Evolutionary conservation across 2,888 invertebrate genomes (phyloP).

Genomic region (Coronaproctus castanopsis): DNA sequence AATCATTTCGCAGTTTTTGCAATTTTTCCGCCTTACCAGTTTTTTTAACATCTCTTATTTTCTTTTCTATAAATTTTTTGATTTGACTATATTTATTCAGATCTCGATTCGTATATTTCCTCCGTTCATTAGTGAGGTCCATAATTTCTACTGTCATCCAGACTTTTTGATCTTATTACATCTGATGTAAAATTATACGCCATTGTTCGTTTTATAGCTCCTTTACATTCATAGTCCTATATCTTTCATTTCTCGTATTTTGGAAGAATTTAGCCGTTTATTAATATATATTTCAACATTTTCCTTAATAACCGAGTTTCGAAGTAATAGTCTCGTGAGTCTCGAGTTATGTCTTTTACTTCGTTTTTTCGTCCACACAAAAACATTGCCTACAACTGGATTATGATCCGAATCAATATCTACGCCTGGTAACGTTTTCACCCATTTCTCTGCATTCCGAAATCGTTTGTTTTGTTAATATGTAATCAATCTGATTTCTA

Average conservation of each 20-base stretch:
- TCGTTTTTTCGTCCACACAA: too few species aligned
- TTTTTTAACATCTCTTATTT: not conserved
- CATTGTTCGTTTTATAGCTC: conserved; percentile 14
- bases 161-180: conserved; percentile 1
- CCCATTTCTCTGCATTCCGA: not conserved
- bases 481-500: not conserved
- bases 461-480: not conserved
- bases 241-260: conserved; percentile 1
- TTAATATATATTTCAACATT: not conserved
- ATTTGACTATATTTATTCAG: not conserved
- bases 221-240: conserved; percentile 9
- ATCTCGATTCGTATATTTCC: not conserved
- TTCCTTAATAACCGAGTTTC: not conserved
- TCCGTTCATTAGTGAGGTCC: not conserved
- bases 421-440: not conserved
- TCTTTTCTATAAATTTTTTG: not conserved
- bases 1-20: not conserved
- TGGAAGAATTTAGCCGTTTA: not conserved
- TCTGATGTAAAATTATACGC: conserved; percentile 3
- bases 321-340: not conserved
- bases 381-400: not conserved
- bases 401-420: not conserved
- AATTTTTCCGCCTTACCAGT: not conserved
- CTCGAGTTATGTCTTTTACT: not conserved
- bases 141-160: not conserved